These are phyloP conservation scores for Siphamia tubifer DNA, from an alignment of 2,113 vertebrate species.

Conservation along the genomic window DNA sequence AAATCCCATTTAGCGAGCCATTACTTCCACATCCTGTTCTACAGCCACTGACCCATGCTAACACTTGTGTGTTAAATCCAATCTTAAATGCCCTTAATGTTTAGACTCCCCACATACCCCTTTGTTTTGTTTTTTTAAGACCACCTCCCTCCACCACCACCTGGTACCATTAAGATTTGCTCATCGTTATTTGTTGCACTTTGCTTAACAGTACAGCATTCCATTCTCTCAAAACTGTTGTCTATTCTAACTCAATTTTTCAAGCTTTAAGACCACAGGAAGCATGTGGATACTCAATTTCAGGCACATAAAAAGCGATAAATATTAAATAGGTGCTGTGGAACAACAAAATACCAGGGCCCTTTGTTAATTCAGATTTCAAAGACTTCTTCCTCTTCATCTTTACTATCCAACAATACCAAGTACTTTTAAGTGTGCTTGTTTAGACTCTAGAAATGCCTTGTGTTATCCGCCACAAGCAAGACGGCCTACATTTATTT, in stretches of 20 bases:
- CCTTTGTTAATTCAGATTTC: slow-evolving; percentile 1
- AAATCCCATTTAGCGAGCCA: slow-evolving; percentile 77
- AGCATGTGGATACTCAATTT: slow-evolving; percentile 38
- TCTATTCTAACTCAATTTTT: slow-evolving; percentile 38
- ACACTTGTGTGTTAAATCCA: slow-evolving; percentile 66
- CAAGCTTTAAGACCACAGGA: slow-evolving; percentile 59
- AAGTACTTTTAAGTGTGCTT: not conserved
- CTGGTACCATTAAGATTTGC: slow-evolving; percentile 27
- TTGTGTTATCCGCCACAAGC: slow-evolving; percentile 8
- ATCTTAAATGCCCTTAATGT: slow-evolving; percentile 75
- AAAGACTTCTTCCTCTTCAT: not conserved
- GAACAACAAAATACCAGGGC: slow-evolving; percentile 12
- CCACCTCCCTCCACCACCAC: not conserved
- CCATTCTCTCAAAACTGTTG: slow-evolving; percentile 18
- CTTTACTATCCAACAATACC: not conserved
- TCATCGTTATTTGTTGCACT: slow-evolving; percentile 55
- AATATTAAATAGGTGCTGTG: slow-evolving; percentile 54
- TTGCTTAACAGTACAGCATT: slow-evolving; percentile 63
- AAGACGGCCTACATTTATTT: not conserved
- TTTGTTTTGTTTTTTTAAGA: slow-evolving; percentile 31
- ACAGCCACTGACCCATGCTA: slow-evolving; percentile 67
- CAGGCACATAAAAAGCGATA: slow-evolving; percentile 66
- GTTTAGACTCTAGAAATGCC: slow-evolving; percentile 8
- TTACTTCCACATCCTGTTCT: slow-evolving; percentile 60
- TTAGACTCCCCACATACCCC: slow-evolving; percentile 42